phyloP scores from a whole-genome alignment of 2,888 invertebrate genomes.

The Acrocyrtus sp. region DNA sequence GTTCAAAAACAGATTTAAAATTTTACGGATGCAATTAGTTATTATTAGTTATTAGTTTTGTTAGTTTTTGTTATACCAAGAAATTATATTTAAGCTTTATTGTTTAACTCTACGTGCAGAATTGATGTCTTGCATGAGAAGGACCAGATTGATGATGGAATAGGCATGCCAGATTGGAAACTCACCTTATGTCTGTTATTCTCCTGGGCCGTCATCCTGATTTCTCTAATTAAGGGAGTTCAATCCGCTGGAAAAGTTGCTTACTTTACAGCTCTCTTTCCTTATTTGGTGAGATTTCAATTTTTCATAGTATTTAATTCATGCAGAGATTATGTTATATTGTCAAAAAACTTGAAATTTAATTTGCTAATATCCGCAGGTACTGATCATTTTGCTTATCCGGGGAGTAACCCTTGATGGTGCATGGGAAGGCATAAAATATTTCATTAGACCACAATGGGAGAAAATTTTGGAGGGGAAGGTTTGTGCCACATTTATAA shows the following conservation, averaged over 20 bases:
- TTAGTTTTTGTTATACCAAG: background rate
- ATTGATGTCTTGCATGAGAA: slow-evolving; percentile 70
- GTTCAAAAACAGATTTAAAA: too few relatives aligned
- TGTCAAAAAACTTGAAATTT: too few relatives aligned
- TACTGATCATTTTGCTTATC: slow-evolving; percentile 68
- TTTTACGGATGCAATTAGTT: background rate
- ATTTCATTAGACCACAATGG: slow-evolving; percentile 85
- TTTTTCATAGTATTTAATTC: slow-evolving; percentile 70
- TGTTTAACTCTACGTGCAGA: slow-evolving; percentile 66
- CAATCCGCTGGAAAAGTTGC: slow-evolving; percentile 74
- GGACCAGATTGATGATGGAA: slow-evolving; percentile 69
- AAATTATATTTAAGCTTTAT: too few relatives aligned
- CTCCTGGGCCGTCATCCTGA: slow-evolving; percentile 77
- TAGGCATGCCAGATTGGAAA: slow-evolving; percentile 71
- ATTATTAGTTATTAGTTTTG: slow-evolving; percentile 64
- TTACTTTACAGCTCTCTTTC: slow-evolving; percentile 20
- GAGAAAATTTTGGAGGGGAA: slow-evolving; percentile 75
- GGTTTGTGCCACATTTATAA: slow-evolving; percentile 67
- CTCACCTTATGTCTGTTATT: slow-evolving; percentile 68
- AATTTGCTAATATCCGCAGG: too few relatives aligned
- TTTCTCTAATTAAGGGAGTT: slow-evolving; percentile 78
- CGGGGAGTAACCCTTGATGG: slow-evolving; percentile 72
- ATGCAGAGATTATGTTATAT: too few relatives aligned
- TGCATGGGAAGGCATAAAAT: slow-evolving; percentile 77
- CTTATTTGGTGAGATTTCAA: slow-evolving; percentile 71